Conservation (phyloP, 2,888 invertebrate genomes). For the Orthonevra nobilis region DNA sequence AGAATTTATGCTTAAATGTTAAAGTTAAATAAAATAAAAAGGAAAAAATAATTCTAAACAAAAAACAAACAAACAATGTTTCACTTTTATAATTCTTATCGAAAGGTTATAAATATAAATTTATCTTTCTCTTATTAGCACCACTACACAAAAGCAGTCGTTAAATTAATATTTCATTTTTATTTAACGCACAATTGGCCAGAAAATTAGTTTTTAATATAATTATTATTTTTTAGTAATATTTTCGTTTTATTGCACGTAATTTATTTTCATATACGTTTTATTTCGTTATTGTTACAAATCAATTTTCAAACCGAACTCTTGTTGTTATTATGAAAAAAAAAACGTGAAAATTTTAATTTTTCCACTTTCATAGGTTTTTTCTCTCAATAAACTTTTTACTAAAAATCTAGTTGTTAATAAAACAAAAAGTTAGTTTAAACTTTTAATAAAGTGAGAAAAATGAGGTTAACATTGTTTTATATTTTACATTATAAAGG, state of each 20-base stretch:
- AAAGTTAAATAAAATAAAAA: slow-evolving; percentile 59
- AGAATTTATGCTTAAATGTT: slow-evolving; percentile 55
- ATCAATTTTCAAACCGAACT: slow-evolving; percentile 6
- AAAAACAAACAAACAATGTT: no score
- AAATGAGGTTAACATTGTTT: background rate
- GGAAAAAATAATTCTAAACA: slow-evolving; percentile 24
- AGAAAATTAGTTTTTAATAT: background rate
- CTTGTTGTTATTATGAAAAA: slow-evolving; percentile 29
- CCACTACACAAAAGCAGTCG: background rate
- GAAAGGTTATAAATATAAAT: background rate
- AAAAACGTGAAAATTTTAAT: slow-evolving; percentile 13
- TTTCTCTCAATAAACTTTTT: slow-evolving; percentile 34
- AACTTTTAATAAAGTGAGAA: slow-evolving; percentile 43
- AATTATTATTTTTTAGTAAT: background rate
- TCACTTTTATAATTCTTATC: slow-evolving; percentile 14
- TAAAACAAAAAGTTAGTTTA: slow-evolving; percentile 11
- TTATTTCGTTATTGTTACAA: no score
- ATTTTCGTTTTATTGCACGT: background rate
- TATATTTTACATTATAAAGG: background rate
- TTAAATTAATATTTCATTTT: slow-evolving; percentile 14
- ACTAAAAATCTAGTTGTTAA: slow-evolving; percentile 46
- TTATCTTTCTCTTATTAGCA: slow-evolving; percentile 5
- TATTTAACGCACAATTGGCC: slow-evolving; percentile 25
- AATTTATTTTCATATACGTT: slow-evolving; percentile 9
- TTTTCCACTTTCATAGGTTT: slow-evolving; percentile 32